phyloP scores from a whole-genome alignment of 2,888 invertebrate genomes.

The Lepidonotus clava region DNA sequence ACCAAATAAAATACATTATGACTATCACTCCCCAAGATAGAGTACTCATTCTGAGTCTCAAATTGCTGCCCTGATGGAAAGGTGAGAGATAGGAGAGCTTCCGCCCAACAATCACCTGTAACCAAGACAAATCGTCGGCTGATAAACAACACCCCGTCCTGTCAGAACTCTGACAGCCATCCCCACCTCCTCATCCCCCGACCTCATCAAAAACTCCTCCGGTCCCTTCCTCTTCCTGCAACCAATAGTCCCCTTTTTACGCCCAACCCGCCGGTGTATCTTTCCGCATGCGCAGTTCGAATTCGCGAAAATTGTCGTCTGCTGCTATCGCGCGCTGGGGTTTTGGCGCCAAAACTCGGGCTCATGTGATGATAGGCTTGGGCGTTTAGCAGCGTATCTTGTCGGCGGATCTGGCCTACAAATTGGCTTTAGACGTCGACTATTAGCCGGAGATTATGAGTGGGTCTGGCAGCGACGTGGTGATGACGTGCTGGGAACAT shows the following conservation, averaged over 20 bases:
- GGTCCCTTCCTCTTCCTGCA: background rate
- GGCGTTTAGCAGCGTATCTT: background rate
- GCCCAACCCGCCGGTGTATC: background rate
- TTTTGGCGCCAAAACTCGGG: background rate
- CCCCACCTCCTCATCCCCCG: background rate
- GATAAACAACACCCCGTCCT: background rate
- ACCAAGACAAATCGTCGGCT: background rate
- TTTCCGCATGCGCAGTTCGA: background rate
- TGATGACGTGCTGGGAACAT: slow-evolving; percentile 35
- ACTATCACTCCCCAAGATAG: too few species aligned
- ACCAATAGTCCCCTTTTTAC: background rate
- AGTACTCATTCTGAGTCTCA: too few species aligned
- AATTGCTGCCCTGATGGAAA: too few species aligned
- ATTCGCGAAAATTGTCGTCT: background rate
- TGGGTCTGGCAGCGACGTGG: slow-evolving; percentile 10
- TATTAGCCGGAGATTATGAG: slow-evolving; percentile 27
- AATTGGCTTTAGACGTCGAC: slow-evolving; percentile 30
- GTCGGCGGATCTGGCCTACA: slow-evolving; percentile 26
- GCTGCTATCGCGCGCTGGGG: background rate
- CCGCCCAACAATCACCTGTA: background rate
- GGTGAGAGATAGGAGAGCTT: too few species aligned
- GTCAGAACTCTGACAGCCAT: background rate
- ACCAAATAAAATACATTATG: too few species aligned
- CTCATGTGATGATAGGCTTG: background rate
- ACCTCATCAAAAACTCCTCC: slow-evolving; percentile 21